phyloP scores from a whole-genome alignment of 2,797 vertebrate genomes.

The Onychomys arenicola region DNA sequence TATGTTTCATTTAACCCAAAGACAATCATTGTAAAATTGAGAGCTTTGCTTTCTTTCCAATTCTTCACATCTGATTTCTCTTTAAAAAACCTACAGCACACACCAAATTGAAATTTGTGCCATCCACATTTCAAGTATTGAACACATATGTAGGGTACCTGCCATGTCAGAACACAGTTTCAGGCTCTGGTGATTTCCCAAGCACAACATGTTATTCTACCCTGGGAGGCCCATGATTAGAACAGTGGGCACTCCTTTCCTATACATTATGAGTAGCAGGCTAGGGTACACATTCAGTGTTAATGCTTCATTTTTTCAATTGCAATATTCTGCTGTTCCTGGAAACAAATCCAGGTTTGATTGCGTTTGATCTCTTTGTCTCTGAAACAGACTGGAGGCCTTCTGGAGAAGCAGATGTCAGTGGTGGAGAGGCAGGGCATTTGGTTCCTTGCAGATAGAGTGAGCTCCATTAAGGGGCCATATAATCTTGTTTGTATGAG shows the following conservation, averaged over 20 bases:
- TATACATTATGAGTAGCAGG: not conserved
- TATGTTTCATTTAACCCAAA: not conserved
- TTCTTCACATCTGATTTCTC: not conserved
- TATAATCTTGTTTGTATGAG: not conserved
- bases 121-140: not conserved
- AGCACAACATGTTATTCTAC: not conserved
- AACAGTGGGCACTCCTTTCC: not conserved
- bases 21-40: constrained; percentile 36
- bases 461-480: constrained; percentile 25
- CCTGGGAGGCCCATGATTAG: not conserved
- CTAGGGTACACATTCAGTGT: not conserved
- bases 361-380: not conserved
- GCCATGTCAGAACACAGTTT: not conserved
- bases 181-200: not conserved
- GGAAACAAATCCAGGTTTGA: not conserved
- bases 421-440: not conserved
- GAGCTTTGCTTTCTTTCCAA: not conserved
- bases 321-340: not conserved
- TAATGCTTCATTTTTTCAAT: not conserved
- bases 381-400: not conserved
- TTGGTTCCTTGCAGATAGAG: not conserved
- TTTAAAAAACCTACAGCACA: not conserved
- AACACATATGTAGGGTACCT: not conserved
- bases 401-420: not conserved
- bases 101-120: not conserved